Conservation (phyloP, 2,113 vertebrate genomes). For the Tenrec ecaudatus region DNA sequence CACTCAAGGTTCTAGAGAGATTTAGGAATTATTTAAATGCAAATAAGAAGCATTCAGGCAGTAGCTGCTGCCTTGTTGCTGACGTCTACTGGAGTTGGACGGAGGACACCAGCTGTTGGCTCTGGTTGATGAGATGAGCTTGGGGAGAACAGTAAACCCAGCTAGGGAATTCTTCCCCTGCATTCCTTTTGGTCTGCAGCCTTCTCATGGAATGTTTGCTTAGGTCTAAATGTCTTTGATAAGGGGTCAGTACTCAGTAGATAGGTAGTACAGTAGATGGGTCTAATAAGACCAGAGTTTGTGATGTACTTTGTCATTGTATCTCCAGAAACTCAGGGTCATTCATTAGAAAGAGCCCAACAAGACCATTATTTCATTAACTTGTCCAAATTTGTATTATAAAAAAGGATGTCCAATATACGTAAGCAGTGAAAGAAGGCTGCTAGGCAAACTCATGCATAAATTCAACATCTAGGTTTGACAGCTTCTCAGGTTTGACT, state of each 20-base stretch:
- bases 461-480: neutral
- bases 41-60: neutral
- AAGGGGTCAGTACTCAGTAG: neutral
- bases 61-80: neutral
- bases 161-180: neutral
- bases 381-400: slow-evolving; percentile 43
- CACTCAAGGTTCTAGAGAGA: neutral
- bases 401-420: neutral
- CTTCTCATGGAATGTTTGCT: neutral
- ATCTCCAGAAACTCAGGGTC: slow-evolving; percentile 39
- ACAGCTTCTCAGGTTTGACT: slow-evolving; percentile 14
- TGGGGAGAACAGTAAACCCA: neutral
- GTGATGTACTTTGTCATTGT: neutral
- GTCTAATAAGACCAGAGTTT: neutral
- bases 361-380: slow-evolving; percentile 20
- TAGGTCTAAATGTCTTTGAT: neutral
- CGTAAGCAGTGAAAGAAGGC: neutral
- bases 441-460: neutral
- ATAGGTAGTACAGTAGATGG: neutral
- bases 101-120: neutral
- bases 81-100: neutral
- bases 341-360: slow-evolving; percentile 10
- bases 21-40: neutral
- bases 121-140: slow-evolving; percentile 4
- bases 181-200: slow-evolving; percentile 11